phyloP scores from a whole-genome alignment of 2,888 invertebrate genomes.

The Oligia fasciuncula region DNA sequence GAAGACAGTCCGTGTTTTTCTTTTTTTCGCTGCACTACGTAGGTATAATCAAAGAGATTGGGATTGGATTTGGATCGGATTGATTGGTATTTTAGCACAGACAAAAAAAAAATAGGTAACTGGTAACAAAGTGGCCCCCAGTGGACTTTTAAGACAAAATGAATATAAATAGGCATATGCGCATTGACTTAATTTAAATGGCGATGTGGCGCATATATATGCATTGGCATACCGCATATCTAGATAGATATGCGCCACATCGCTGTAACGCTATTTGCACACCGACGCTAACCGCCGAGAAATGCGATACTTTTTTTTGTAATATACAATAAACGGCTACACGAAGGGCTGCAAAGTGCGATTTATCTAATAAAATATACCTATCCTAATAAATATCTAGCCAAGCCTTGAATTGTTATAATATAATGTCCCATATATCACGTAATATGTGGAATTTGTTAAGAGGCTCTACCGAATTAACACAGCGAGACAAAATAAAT shows the following conservation, averaged over 20 bases:
- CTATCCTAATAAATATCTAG: background rate
- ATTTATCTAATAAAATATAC: background rate
- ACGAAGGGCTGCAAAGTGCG: no score
- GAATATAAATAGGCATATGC: background rate
- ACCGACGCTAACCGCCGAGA: no score
- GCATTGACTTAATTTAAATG: background rate
- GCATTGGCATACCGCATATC: no score
- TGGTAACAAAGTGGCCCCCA: no score
- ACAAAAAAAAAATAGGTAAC: no score
- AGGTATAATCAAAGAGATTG: no score
- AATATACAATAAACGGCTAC: background rate
- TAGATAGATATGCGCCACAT: background rate
- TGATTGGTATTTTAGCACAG: no score
- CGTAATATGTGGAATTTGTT: slow-evolving; percentile 1
- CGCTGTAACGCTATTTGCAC: background rate
- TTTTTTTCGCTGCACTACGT: no score
- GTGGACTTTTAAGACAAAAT: background rate
- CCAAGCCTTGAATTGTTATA: background rate
- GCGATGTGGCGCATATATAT: no score
- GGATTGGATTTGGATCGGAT: no score
- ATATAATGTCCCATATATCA: background rate
- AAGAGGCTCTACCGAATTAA: slow-evolving; percentile 25
- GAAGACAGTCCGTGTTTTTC: no score
- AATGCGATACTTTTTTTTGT: background rate
- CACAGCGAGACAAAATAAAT: slow-evolving; percentile 7